A percentile compares a stretch with the other conserved stretches of the same genome.
These are phyloP conservation scores for Actinia tenebrosa DNA, from an alignment of 64 coral and sea anemone species.

Conservation along the genomic window DNA sequence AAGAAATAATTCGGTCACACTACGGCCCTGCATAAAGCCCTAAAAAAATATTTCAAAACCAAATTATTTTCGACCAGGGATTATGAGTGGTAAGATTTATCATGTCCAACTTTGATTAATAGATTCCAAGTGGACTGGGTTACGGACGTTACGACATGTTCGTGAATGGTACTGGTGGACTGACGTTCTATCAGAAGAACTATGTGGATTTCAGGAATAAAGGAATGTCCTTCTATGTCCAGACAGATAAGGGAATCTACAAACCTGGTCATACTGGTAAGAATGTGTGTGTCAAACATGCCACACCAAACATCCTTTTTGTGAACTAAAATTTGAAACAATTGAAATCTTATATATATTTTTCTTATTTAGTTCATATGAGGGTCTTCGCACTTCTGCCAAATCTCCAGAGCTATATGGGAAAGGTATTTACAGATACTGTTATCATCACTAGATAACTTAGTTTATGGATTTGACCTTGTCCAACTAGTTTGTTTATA, in stretches of 20 bases:
- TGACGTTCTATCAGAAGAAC: constrained; percentile 41
- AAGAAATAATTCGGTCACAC: too few relatives aligned
- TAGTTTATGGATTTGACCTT: too few relatives aligned
- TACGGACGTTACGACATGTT: constrained; percentile 25
- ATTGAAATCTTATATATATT: background rate
- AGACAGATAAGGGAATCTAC: constrained; percentile 93
- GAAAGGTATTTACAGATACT: background rate
- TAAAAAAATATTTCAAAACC: too few relatives aligned
- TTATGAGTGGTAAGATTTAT: too few relatives aligned
- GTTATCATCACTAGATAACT: background rate
- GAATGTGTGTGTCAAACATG: background rate
- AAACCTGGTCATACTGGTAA: constrained; percentile 94
- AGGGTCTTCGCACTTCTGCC: constrained; percentile 5
- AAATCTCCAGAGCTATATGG: background rate
- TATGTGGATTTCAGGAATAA: constrained; percentile 56
- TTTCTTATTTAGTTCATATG: constrained; percentile 3
- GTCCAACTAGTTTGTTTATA: too few relatives aligned
- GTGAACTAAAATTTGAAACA: too few relatives aligned
- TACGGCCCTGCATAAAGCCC: too few relatives aligned
- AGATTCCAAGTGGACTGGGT: background rate
- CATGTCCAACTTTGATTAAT: background rate
- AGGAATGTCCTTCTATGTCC: constrained; percentile 80
- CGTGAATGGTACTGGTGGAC: constrained; percentile 75
- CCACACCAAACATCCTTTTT: background rate
- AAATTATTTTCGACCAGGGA: too few relatives aligned